A percentile compares a stretch with the other conserved stretches of the same genome.
phyloP scores from a whole-genome alignment of 1,140 invertebrate genomes.

The Spodoptera frugiperda region DNA sequence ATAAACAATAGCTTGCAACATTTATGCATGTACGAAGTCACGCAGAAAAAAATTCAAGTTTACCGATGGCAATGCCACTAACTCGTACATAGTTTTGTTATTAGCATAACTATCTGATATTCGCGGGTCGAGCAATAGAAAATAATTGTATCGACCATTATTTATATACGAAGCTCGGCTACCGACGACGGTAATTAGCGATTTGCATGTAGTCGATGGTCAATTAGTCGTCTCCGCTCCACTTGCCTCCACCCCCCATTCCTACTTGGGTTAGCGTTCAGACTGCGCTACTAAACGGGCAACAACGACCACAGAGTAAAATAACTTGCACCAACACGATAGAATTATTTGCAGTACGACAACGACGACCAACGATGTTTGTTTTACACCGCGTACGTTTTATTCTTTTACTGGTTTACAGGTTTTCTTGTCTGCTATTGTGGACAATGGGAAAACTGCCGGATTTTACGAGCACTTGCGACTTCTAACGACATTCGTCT shows the following conservation, averaged over 20 bases:
- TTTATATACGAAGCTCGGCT: conserved; percentile 60
- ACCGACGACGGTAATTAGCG: conserved; percentile 68
- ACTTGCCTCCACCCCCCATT: conserved; percentile 54
- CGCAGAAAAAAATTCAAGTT: conserved; percentile 30
- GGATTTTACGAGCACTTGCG: conserved; percentile 77
- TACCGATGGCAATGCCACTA: conserved; percentile 9
- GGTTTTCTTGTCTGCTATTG: conserved; percentile 58
- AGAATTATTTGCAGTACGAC: not conserved
- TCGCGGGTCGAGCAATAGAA: conserved; percentile 47
- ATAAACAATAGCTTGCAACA: conserved; percentile 28
- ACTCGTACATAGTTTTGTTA: conserved; percentile 30
- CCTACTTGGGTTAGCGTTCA: conserved; percentile 48
- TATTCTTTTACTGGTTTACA: conserved; percentile 3
- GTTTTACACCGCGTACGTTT: conserved; percentile 14
- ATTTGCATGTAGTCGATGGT: conserved; percentile 71
- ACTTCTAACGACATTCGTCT: conserved; percentile 81
- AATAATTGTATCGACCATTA: conserved; percentile 54
- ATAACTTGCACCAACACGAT: not conserved
- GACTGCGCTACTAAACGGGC: conserved; percentile 30
- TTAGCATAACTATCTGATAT: conserved; percentile 52
- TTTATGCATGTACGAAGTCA: conserved; percentile 14
- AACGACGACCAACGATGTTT: not conserved
- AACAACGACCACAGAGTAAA: conserved; percentile 46
- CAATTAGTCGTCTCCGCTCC: conserved; percentile 68
- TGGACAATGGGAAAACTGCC: conserved; percentile 62